phyloP scores from a whole-genome alignment of 2,888 invertebrate genomes.

The Agrilus cyanescens region DNA sequence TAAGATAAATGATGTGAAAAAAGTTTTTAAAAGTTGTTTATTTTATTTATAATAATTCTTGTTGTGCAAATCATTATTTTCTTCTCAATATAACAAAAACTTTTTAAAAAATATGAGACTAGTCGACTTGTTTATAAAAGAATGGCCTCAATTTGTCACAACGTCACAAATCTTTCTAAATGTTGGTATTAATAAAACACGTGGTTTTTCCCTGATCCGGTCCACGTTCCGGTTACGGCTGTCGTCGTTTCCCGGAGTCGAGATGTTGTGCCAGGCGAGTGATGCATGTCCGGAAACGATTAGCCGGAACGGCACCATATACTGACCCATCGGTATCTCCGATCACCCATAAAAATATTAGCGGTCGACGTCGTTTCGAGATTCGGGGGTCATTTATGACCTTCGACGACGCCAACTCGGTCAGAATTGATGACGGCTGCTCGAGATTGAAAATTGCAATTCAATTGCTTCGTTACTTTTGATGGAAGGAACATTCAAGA shows the following conservation, averaged over 20 bases:
- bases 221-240: constrained; percentile 20
- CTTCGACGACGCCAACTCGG: constrained; percentile 3
- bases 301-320: constrained; percentile 26
- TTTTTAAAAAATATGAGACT: no score
- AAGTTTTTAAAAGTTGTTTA: no score
- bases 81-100: no score
- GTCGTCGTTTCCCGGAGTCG: constrained; percentile 15
- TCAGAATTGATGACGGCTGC: no score
- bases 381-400: constrained; percentile 21
- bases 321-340: constrained; percentile 36
- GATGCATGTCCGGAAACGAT: constrained; percentile 34
- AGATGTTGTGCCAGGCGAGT: constrained; percentile 20
- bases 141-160: constrained; percentile 3
- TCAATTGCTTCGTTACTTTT: no score
- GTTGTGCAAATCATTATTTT: no score
- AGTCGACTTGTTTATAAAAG: no score
- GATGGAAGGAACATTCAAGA: no score
- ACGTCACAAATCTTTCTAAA: constrained; percentile 23
- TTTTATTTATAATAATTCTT: no score
- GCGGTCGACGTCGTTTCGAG: constrained; percentile 29
- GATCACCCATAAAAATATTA: constrained; percentile 39
- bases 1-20: no score
- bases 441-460: no score
- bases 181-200: constrained; percentile 29
- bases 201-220: constrained; percentile 28